Evolutionary conservation across 2,888 invertebrate genomes (phyloP).

Genomic region (Mechanitis messenoides): DNA sequence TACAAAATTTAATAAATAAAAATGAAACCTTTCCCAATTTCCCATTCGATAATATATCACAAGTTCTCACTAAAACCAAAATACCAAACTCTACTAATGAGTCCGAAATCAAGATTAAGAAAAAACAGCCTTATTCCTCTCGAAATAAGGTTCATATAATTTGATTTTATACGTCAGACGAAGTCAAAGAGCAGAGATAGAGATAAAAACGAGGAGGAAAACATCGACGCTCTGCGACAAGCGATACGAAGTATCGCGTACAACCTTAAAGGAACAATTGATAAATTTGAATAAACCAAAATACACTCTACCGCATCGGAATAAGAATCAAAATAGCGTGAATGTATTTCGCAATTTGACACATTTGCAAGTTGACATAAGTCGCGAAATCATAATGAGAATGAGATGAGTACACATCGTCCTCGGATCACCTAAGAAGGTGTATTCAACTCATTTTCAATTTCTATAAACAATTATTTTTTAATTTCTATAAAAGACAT

Average conservation of each 20-base stretch:
- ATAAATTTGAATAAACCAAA: slow-evolving; percentile 18
- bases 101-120: slow-evolving; percentile 52
- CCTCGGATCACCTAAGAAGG: slow-evolving; percentile 21
- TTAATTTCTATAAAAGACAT: neutral
- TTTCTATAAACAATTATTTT: slow-evolving; percentile 3
- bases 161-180: slow-evolving; percentile 57
- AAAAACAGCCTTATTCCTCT: slow-evolving; percentile 41
- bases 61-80: slow-evolving; percentile 62
- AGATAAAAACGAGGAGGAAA: slow-evolving; percentile 68
- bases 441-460: slow-evolving; percentile 22
- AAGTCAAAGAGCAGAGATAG: slow-evolving; percentile 71
- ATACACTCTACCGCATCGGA: neutral
- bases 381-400: slow-evolving; percentile 36
- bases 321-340: slow-evolving; percentile 17
- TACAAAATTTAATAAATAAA: neutral
- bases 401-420: slow-evolving; percentile 28
- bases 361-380: slow-evolving; percentile 24
- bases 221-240: slow-evolving; percentile 43
- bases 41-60: slow-evolving; percentile 47
- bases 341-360: slow-evolving; percentile 10
- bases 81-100: slow-evolving; percentile 67
- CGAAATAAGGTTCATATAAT: slow-evolving; percentile 47
- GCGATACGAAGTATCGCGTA: slow-evolving; percentile 30
- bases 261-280: slow-evolving; percentile 24
- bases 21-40: slow-evolving; percentile 24